These are phyloP conservation scores for Enhydra lutris DNA, from an alignment of 2,113 vertebrate genomes.

Conservation along the genomic window DNA sequence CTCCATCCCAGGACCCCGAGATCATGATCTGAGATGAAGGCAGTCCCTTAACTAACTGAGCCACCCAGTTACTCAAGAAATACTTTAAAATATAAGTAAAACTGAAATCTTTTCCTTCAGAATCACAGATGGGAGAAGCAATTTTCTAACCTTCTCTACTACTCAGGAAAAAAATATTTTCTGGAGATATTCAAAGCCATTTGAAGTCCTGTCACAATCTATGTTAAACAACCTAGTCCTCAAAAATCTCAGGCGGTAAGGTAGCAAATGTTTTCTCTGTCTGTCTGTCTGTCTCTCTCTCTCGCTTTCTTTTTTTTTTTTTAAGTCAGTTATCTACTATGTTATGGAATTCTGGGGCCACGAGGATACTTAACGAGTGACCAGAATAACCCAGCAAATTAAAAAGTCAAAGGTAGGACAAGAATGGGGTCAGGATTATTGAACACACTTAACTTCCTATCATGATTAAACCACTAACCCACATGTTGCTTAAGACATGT, in stretches of 20 bases:
- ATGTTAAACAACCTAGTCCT: neutral
- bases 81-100: constrained; percentile 38
- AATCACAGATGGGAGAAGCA: neutral
- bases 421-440: neutral
- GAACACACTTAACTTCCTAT: neutral
- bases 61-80: neutral
- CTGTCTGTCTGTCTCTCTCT: too few species aligned
- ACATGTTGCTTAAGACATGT: constrained; percentile 54
- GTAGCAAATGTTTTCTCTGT: neutral
- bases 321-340: neutral
- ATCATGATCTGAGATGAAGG: too few species aligned
- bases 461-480: neutral
- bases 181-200: neutral
- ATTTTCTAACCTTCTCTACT: neutral
- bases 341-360: neutral
- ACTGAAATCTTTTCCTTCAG: neutral
- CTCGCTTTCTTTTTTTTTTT: neutral
- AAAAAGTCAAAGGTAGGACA: neutral
- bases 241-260: neutral
- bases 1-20: too few species aligned
- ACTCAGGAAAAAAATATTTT: neutral
- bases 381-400: neutral
- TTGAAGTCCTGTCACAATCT: neutral
- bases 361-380: neutral
- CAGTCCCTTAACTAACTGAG: too few species aligned